Evolutionary conservation across 2,797 vertebrate species (phyloP), one percentile per base, ranked within the genome.

Genomic region (Selene dorsalis): DNA sequence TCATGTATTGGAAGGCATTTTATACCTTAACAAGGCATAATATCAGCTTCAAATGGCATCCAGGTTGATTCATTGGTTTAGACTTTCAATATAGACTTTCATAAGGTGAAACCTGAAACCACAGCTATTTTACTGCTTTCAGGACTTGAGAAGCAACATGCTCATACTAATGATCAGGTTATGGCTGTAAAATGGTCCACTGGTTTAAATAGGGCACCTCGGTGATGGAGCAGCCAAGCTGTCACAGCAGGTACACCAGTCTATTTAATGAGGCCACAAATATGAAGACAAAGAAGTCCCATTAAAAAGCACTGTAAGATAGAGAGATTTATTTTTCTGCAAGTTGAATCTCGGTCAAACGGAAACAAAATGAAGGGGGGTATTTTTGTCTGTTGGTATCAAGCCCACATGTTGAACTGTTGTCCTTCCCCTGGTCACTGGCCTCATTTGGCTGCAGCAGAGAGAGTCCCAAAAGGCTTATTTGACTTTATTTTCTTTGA

Each of bases 371-470:
- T 38, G 30, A 69, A 60, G 53, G 16, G 72, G 58, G 73, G 84
- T 88, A 85, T 86, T 83, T 89, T 76, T 75, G 76, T 69, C 68
- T 50, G 61, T 17, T 60, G 57, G 55, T 83, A 72, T 86, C 55
- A 52, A 67, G 84, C 69, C 79, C 85, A 84, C 69, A 79, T 53
- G 84, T 69, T 86, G 76, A 88, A 64, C 88, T 20, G 62, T 69
- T 53, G 85, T 80, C 87, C 87, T 89, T 90, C 92, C 90, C 84
- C 73, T 92, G 91, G 86, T 91, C 90, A 91, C 85, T 92, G 93
- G 76, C 93, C 93, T 93, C 88, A 90, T 93, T 95, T 84, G 90
- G 35, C 71, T 67, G 81, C 85, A 86, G 89, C 86, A 90, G 72
- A 68, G 69, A 70, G 2, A 32, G 65, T 88, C 86, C 88, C 85